Base-by-base conservation (phyloP, 2,888 invertebrate species). In the Thyatira batis region DNA sequence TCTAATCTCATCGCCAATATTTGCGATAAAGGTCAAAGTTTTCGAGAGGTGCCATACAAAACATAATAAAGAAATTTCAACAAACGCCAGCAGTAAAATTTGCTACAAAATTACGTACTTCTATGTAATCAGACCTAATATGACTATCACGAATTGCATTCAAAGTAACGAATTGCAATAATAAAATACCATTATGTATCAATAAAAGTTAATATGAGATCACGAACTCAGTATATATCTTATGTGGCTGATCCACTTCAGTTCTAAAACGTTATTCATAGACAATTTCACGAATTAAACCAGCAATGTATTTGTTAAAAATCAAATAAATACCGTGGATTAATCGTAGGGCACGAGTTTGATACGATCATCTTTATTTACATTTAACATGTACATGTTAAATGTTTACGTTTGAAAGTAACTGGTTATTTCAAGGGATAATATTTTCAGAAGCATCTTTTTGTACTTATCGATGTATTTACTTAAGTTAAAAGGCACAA, bases 101-200 rank as follows among this genome's bases (percentile, higher is more conserved):
- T 54, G 28, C 54, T 57, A 54, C 52, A 61, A 60, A 59, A 65
- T 64, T 59, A 66, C 44, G 57, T 20, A 20, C 30, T 9, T 17
- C 52, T 46, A 33, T 17, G 11, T 17, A 56, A 60, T 67, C 59
- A 60, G 59, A 45, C 58, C 51, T 76, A 76, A 76, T 73, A 69
- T 65, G 61, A 69, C 61, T 62, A 70, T 80, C 76, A 77, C 71
- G 76, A 68, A 72, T 53, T 65, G 64, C 65, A 71, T 70, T 71
- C 71, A 68, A 59, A 61, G 57, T 62, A 67, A 73, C 71, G 75
- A 77, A 81, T 79, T 75, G 75, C 69, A 73, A 77, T 80, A 79
- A 78, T 77, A 72, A 79, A 78, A 70, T 64, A 72, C 61, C 69
- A 81, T 81, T 80, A 77, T 54, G 46, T 73, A 80, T 78, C 76